phyloP scores from a whole-genome alignment of 2,113 vertebrate species.

The Origma solitaria region DNA sequence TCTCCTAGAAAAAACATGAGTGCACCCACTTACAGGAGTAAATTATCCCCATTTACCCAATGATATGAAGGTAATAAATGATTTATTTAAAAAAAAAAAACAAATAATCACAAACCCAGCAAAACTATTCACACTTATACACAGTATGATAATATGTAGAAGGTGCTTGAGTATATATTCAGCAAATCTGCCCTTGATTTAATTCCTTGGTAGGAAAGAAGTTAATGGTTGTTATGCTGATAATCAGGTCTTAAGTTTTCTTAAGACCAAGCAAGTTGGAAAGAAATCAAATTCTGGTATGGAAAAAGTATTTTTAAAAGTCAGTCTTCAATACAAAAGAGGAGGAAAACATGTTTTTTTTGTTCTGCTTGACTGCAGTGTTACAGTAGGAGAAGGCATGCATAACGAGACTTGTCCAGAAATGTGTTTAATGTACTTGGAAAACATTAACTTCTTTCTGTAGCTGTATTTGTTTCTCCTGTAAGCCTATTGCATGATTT shows the following conservation, averaged over 20 bases:
- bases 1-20: background rate
- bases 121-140: background rate
- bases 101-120: background rate
- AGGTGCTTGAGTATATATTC: background rate
- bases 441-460: constrained; percentile 47
- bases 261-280: background rate
- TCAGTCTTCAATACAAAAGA: background rate
- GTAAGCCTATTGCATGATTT: background rate
- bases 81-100: background rate
- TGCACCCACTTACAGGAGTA: background rate
- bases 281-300: background rate
- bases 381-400: background rate
- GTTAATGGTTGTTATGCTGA: background rate
- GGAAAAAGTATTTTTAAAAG: background rate
- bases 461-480: background rate
- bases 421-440: background rate
- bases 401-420: constrained; percentile 5
- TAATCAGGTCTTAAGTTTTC: background rate
- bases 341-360: constrained; percentile 7
- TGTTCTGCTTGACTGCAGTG: background rate
- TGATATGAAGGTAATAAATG: background rate
- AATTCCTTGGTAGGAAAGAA: background rate
- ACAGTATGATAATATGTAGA: background rate
- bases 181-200: background rate
- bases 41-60: background rate